Percentiles rank a stretch among this genome's conserved stretches.
phyloP scores from a whole-genome alignment of 2,888 invertebrate species.

The Marasmarcha lunaedactyla region DNA sequence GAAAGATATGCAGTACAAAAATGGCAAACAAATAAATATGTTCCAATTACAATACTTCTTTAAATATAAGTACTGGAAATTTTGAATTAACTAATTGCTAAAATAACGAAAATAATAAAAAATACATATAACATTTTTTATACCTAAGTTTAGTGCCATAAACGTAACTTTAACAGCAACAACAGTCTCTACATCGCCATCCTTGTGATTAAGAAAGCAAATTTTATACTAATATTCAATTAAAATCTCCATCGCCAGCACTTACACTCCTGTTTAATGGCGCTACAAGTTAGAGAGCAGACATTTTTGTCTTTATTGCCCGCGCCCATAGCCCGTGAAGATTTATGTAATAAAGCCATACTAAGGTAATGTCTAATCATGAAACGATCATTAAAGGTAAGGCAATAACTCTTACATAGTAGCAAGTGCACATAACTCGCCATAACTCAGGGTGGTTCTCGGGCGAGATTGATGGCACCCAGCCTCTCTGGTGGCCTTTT shows the following conservation, averaged over 20 bases:
- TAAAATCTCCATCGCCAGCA: neutral
- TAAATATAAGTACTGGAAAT: no score
- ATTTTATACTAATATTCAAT: neutral
- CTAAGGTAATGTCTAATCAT: conserved; percentile 60
- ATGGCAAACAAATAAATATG: no score
- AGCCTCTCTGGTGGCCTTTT: conserved; percentile 53
- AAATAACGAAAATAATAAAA: no score
- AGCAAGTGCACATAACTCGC: conserved; percentile 49
- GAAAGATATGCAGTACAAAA: no score
- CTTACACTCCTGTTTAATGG: neutral
- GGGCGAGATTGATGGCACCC: conserved; percentile 50
- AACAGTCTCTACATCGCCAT: no score
- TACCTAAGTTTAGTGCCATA: no score
- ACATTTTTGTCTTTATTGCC: conserved; percentile 35
- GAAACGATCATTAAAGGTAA: conserved; percentile 53
- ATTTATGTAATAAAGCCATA: conserved; percentile 57
- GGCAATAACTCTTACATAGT: conserved; percentile 65
- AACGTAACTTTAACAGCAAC: no score
- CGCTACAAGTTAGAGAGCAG: conserved; percentile 9
- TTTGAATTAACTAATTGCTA: no score
- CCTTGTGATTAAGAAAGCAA: no score
- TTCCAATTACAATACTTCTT: no score
- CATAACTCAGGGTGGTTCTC: conserved; percentile 57
- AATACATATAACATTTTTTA: no score
- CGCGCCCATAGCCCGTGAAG: conserved; percentile 26